A percentile compares a stretch with the other conserved stretches of the same genome.
phyloP scores from a whole-genome alignment of 2,888 invertebrate species.

The Chironomus riparius region DNA sequence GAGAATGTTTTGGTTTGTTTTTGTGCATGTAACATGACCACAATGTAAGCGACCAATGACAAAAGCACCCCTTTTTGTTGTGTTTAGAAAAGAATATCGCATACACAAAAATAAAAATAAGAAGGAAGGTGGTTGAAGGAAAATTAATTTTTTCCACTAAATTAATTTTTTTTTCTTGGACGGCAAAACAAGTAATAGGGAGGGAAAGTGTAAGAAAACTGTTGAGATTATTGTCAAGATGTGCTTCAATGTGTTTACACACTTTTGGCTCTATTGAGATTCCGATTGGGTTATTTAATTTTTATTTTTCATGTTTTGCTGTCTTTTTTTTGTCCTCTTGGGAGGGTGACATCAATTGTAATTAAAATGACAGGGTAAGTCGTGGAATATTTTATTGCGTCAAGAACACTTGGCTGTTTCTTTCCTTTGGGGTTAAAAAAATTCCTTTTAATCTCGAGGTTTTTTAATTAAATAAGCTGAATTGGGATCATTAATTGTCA shows the following conservation, averaged over 20 bases:
- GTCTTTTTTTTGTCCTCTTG: neutral
- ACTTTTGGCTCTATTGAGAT: no score
- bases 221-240: neutral
- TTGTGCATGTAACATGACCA: neutral
- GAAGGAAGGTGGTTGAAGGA: neutral
- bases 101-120: neutral
- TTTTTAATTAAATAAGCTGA: no score
- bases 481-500: no score
- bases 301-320: no score
- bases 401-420: no score
- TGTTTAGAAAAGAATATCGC: neutral
- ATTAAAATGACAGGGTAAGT: neutral
- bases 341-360: neutral
- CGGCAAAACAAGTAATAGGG: neutral
- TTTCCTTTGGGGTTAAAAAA: no score
- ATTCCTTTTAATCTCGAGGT: no score
- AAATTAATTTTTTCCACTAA: conserved; percentile 4
- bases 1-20: neutral
- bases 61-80: neutral
- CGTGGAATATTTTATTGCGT: no score
- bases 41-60: neutral
- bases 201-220: neutral
- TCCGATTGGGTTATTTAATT: no score
- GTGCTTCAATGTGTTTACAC: neutral
- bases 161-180: neutral